Base-by-base conservation (phyloP, 2,113 vertebrate genomes). In the Aegotheles bennettii region DNA sequence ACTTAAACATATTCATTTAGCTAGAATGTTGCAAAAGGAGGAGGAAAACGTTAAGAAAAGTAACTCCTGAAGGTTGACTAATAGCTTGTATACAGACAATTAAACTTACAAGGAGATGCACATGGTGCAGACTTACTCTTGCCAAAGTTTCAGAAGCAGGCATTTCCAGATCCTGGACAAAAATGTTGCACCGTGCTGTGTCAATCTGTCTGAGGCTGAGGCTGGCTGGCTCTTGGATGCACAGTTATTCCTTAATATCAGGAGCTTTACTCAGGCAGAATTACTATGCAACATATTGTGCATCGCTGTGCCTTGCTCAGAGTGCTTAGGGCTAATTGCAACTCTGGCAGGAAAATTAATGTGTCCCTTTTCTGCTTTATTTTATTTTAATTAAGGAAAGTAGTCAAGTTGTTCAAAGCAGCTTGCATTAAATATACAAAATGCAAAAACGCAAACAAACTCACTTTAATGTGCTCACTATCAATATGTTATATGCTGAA, bases 51-150 rank as follows among this genome's bases (percentile, higher is more conserved):
- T 70, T 84, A 85, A 84, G 65, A 59, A 91, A 92, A 87, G 64
- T 74, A 91, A 82, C 33, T 97, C 87, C 80, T 91, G 85, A 87
- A 95, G 84, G 78, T 91, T 71, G 69, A 43, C 86, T 95, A 95
- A 97, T 93, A 78, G 87, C 79, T 93, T 94, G 43, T 69, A 61
- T 54, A 76, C 86, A 95, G 92, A 84, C 89, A 91, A 96, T 97
- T 97, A 95, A 92, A 89, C 94, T 74, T 94, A 86, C 94, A 92
- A 94, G 94, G 81, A 96, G 82, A 75, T 84, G 63, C 95, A 97
- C 93, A 95, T 94, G 92, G 92, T 77, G 88, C 61, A 81, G 91
- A 56, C 63, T 84, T 64, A 65, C 31, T 81, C 69, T 92, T 97
- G 94, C 95, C 96, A 96, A 89, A 94, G 65, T 96, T 95, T 94